Conservation (phyloP, 2,888 invertebrate genomes). For the Ichneumoninae sp. region DNA sequence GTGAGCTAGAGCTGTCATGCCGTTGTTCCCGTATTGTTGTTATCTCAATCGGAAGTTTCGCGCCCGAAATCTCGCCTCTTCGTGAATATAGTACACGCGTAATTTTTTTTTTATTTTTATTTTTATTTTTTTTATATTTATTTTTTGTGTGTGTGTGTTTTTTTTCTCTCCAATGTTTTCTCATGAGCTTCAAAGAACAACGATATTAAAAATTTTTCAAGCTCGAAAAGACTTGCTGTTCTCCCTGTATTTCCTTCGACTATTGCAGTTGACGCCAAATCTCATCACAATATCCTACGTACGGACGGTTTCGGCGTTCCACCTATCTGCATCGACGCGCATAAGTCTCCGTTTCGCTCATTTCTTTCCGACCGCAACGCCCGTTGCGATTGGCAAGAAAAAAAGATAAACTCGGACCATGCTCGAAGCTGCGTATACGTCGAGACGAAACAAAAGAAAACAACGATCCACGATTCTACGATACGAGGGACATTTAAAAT, state of each 20-base stretch:
- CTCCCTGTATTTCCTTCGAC: conserved; percentile 50
- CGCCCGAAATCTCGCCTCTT: conserved; percentile 59
- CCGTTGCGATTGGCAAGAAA: background rate
- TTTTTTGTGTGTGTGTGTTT: background rate
- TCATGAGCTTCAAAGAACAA: conserved; percentile 7
- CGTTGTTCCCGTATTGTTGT: conserved; percentile 63
- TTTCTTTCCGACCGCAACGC: background rate
- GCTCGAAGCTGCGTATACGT: conserved; percentile 42
- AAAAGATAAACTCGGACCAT: conserved; percentile 12
- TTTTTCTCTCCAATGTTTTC: conserved; percentile 20
- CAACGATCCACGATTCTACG: conserved; percentile 63
- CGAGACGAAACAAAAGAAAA: conserved; percentile 66
- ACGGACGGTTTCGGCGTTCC: conserved; percentile 63
- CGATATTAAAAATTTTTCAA: conserved; percentile 38
- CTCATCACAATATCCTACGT: conserved; percentile 53
- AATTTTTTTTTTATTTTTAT: conserved; percentile 11
- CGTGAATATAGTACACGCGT: conserved; percentile 56
- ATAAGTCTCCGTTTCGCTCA: conserved; percentile 21
- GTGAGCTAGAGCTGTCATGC: conserved; percentile 81
- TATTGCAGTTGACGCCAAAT: conserved; percentile 53
- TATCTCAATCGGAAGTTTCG: conserved; percentile 63
- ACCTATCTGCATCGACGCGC: conserved; percentile 50
- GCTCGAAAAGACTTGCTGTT: conserved; percentile 46
- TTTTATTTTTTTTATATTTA: conserved; percentile 32
- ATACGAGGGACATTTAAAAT: conserved; percentile 59